phyloP scores from a whole-genome alignment of 1,140 invertebrate genomes.

The Hyles vespertilio region DNA sequence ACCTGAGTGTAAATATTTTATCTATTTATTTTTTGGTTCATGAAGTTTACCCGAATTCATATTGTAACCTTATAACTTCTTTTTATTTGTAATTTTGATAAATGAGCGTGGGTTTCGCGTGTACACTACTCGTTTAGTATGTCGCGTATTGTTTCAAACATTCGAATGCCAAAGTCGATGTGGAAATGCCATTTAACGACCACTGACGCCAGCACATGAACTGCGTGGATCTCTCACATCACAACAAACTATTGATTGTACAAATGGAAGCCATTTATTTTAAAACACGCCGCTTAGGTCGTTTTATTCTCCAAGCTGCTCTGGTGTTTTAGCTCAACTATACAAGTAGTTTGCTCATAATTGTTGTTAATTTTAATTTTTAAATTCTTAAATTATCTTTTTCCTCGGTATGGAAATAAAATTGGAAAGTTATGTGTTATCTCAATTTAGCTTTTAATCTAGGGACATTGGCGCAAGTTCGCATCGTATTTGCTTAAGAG shows the following conservation, averaged over 20 bases:
- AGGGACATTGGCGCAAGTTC: constrained; percentile 36
- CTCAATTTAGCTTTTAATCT: constrained; percentile 53
- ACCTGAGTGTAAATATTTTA: constrained; percentile 66
- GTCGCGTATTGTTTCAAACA: constrained; percentile 36
- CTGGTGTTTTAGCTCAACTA: constrained; percentile 71
- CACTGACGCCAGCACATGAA: constrained; percentile 41
- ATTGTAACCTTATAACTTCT: constrained; percentile 42
- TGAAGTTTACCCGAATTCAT: constrained; percentile 67
- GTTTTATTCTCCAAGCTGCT: constrained; percentile 65
- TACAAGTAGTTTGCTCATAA: constrained; percentile 67
- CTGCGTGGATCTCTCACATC: constrained; percentile 61
- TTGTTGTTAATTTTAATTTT: constrained; percentile 68
- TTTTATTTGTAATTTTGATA: constrained; percentile 9
- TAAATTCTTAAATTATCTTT: constrained; percentile 38
- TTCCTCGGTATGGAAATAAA: constrained; percentile 41
- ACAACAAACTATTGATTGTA: constrained; percentile 68
- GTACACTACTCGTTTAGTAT: neutral
- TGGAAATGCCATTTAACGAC: constrained; percentile 59
- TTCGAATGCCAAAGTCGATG: constrained; percentile 71
- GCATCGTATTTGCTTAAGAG: constrained; percentile 38
- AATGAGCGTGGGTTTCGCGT: constrained; percentile 1
- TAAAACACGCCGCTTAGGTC: constrained; percentile 35
- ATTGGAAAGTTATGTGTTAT: constrained; percentile 52
- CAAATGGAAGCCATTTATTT: constrained; percentile 66
- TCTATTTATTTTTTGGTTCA: constrained; percentile 65